Evolutionary conservation across 2,888 invertebrate species (phyloP).

Genomic region (Cremastobaeus sp.): DNA sequence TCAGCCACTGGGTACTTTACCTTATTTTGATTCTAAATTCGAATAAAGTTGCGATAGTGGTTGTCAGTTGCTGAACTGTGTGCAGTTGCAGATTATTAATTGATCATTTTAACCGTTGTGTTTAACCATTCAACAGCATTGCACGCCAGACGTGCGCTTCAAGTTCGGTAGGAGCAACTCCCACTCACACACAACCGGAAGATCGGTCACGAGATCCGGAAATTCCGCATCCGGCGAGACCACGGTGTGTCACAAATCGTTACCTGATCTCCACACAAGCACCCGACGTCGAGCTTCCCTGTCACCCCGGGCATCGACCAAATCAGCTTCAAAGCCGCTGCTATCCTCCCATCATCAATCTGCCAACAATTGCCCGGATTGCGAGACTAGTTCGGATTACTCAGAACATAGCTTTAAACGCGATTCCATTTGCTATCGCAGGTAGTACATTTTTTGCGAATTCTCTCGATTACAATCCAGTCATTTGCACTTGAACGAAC

Average conservation of each 20-base stretch:
- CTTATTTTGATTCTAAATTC: too few species aligned
- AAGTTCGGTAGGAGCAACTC: constrained; percentile 77
- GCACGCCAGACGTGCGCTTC: constrained; percentile 70
- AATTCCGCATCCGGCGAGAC: constrained; percentile 69
- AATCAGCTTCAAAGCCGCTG: constrained; percentile 68
- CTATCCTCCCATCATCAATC: constrained; percentile 68
- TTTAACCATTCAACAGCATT: constrained; percentile 68
- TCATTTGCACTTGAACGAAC: too few species aligned
- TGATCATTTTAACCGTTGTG: too few species aligned
- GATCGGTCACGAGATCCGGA: constrained; percentile 69
- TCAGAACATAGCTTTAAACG: constrained; percentile 76
- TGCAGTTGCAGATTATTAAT: too few species aligned
- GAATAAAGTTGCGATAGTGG: too few species aligned
- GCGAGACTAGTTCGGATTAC: constrained; percentile 77
- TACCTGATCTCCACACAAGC: constrained; percentile 86
- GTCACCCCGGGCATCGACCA: constrained; percentile 75
- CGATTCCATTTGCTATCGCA: constrained; percentile 74
- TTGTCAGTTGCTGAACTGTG: too few species aligned
- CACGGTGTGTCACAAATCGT: constrained; percentile 85
- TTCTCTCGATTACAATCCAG: background rate
- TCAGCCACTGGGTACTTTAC: too few species aligned
- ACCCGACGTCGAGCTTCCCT: constrained; percentile 74
- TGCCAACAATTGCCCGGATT: constrained; percentile 73
- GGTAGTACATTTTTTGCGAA: constrained; percentile 67
- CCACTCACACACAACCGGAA: constrained; percentile 73